These are phyloP conservation scores for Pandemis heparana DNA, from an alignment of 2,888 invertebrate genomes.

Conservation along the genomic window DNA sequence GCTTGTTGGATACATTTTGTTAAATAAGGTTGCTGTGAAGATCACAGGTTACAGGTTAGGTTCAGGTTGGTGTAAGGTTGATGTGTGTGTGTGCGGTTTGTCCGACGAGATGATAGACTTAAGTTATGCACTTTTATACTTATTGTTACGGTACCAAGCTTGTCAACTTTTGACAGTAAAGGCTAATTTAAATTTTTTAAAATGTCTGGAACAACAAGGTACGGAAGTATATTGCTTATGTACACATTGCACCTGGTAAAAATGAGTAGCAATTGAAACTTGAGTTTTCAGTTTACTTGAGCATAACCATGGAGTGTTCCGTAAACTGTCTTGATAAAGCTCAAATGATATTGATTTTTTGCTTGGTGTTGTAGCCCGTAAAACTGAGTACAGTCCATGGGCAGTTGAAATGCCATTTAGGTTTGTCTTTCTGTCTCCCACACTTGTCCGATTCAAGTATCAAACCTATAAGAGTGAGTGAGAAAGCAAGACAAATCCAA, in stretches of 20 bases:
- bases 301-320: not conserved
- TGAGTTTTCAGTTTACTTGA: not conserved
- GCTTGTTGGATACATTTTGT: slow-evolving; percentile 47
- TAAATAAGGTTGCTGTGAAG: slow-evolving; percentile 40
- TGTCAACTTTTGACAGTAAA: not conserved
- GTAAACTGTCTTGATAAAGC: slow-evolving; percentile 1
- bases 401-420: too few relatives aligned
- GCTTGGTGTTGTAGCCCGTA: not conserved
- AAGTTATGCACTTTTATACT: not conserved
- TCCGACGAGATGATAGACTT: not conserved
- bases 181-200: not conserved
- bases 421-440: too few relatives aligned
- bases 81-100: too few relatives aligned
- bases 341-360: not conserved
- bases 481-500: too few relatives aligned
- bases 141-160: not conserved
- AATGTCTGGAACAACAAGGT: not conserved
- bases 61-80: too few relatives aligned
- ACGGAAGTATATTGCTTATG: not conserved
- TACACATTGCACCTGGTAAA: not conserved
- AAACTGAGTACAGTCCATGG: too few relatives aligned
- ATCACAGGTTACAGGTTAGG: too few relatives aligned
- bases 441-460: too few relatives aligned
- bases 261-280: not conserved
- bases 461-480: too few relatives aligned